A percentile compares a stretch with the other conserved stretches of the same genome.
Evolutionary conservation across 2,113 vertebrate genomes (phyloP).

Genomic region (Chlamydotis undulata): DNA sequence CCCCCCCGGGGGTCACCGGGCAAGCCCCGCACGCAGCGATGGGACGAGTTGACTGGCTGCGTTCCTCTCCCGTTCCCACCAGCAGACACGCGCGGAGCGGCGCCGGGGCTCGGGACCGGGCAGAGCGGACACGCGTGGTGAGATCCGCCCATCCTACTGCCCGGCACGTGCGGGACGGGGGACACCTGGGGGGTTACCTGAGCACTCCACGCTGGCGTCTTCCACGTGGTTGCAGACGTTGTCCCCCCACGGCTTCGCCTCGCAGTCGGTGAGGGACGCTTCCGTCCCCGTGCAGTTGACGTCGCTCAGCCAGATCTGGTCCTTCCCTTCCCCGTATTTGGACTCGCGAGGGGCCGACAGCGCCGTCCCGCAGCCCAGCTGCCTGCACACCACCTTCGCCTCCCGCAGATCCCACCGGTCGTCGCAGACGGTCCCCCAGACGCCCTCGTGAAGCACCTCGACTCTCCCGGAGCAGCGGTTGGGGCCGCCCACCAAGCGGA

Average conservation of each 20-base stretch:
- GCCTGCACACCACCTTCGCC: constrained; percentile 43
- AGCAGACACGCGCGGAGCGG: neutral
- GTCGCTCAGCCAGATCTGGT: neutral
- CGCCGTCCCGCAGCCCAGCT: constrained; percentile 54
- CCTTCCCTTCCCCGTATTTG: neutral
- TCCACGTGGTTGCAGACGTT: constrained; percentile 33
- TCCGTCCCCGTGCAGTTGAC: neutral
- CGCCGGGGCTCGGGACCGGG: neutral
- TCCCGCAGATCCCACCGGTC: constrained; percentile 84
- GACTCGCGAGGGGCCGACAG: neutral
- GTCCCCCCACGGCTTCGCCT: neutral
- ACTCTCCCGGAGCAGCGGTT: neutral
- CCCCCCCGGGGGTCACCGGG: neutral
- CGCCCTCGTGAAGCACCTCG: constrained; percentile 86
- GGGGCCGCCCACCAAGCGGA: neutral
- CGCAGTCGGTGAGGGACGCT: constrained; percentile 11
- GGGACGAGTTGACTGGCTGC: neutral
- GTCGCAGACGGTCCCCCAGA: constrained; percentile 90
- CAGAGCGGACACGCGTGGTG: too few species aligned
- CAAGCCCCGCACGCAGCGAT: neutral
- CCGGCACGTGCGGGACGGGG: fast-evolving
- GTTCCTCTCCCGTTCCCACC: neutral
- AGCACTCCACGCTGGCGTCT: constrained; percentile 47
- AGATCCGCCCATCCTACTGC: neutral
- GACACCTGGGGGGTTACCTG: neutral